A percentile compares a stretch with the other conserved stretches of the same genome.
These are phyloP conservation scores for Nemurella pictetii DNA, from an alignment of 2,888 invertebrate genomes.

Conservation along the genomic window DNA sequence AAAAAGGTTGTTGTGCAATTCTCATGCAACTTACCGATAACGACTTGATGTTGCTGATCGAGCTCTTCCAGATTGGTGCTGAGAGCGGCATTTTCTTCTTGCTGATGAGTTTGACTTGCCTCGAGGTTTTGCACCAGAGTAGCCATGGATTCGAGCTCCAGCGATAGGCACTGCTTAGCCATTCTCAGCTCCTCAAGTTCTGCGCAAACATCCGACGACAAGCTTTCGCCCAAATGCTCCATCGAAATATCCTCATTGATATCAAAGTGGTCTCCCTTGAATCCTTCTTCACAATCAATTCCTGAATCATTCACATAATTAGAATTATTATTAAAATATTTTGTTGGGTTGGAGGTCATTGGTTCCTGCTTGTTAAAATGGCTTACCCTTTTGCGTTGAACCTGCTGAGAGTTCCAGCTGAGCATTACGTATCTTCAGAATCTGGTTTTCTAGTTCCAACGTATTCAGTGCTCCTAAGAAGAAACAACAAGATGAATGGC, in stretches of 20 bases:
- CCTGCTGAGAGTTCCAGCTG: constrained; percentile 34
- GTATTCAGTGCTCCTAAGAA: constrained; percentile 49
- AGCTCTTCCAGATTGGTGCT: constrained; percentile 68
- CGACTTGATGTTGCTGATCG: constrained; percentile 72
- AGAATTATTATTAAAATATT: no score
- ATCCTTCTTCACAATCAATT: neutral
- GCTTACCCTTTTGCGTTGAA: neutral
- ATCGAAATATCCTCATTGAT: neutral
- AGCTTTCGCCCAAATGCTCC: neutral
- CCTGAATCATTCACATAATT: neutral
- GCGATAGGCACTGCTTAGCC: constrained; percentile 13
- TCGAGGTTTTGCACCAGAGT: constrained; percentile 38
- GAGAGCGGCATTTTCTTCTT: constrained; percentile 61
- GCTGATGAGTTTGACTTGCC: constrained; percentile 17
- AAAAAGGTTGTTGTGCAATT: neutral
- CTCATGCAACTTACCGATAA: constrained; percentile 57
- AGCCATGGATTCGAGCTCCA: constrained; percentile 36
- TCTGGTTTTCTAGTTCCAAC: constrained; percentile 47
- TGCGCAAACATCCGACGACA: neutral
- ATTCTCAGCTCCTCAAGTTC: neutral
- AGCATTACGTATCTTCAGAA: constrained; percentile 39
- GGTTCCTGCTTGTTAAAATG: neutral
- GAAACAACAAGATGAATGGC: no score
- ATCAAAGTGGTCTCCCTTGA: neutral
- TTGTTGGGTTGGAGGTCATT: no score